phyloP scores from a whole-genome alignment of 2,797 vertebrate genomes.

The Lepidocolaptes lacrymiger region DNA sequence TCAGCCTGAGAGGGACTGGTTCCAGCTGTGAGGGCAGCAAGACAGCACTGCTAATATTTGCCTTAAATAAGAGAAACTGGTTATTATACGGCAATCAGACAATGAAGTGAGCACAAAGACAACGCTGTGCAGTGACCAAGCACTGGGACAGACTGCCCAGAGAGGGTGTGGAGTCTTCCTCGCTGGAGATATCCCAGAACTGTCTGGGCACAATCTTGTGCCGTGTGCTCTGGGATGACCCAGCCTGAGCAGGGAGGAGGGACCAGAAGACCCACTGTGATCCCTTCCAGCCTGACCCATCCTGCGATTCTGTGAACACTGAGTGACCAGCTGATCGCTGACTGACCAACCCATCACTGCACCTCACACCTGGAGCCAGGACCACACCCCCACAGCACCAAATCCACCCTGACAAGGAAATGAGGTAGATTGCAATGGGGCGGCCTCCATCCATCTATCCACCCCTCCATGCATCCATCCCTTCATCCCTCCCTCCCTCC shows the following conservation, averaged over 20 bases:
- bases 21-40: not conserved
- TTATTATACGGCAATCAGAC: not conserved
- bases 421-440: fast-evolving
- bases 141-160: not conserved
- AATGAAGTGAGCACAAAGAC: not conserved
- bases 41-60: not conserved
- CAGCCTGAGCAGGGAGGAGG: not conserved
- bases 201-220: not conserved
- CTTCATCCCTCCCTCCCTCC: too few relatives aligned
- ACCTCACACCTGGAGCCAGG: too few relatives aligned
- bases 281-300: not conserved
- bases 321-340: not conserved
- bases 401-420: not conserved
- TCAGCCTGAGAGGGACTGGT: not conserved
- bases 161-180: not conserved
- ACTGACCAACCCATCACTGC: not conserved
- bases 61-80: not conserved
- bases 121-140: not conserved
- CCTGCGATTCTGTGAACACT: not conserved
- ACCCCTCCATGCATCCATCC: too few relatives aligned
- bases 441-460: too few relatives aligned
- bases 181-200: not conserved
- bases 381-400: not conserved
- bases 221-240: not conserved
- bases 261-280: not conserved